Evolutionary conservation across 2,797 vertebrate species (phyloP).

Genomic region (Aselliscus stoliczkanus): DNA sequence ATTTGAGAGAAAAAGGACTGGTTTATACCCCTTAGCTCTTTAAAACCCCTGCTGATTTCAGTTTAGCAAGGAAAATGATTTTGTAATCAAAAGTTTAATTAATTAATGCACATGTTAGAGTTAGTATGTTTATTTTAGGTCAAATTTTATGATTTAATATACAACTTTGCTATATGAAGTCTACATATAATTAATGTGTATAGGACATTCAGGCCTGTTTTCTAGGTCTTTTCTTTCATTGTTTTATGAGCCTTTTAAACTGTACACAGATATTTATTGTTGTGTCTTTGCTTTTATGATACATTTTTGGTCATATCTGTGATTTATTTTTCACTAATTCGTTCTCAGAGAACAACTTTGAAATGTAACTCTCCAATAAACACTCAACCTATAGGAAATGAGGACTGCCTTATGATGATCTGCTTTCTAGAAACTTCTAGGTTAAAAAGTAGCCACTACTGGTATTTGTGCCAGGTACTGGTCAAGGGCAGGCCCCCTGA

Average conservation of each 20-base stretch:
- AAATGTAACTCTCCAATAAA: conserved; percentile 24
- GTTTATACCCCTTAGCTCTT: background rate
- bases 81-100: conserved; percentile 4
- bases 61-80: background rate
- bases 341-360: conserved; percentile 52
- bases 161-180: background rate
- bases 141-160: background rate
- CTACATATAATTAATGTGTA: background rate
- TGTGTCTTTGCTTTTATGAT: conserved; percentile 52
- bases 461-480: background rate
- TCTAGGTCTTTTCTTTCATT: conserved; percentile 50
- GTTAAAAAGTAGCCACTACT: background rate
- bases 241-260: conserved; percentile 59
- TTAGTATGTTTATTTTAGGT: conserved; percentile 19
- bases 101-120: background rate
- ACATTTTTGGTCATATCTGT: conserved; percentile 44
- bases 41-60: conserved; percentile 8
- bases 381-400: background rate
- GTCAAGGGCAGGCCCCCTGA: background rate
- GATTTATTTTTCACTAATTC: conserved; percentile 63
- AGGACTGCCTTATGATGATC: background rate
- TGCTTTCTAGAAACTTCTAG: background rate
- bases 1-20: background rate
- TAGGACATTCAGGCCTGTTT: background rate
- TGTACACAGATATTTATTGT: conserved; percentile 23